Evolutionary conservation across 30 jellyfish, hydroid and myxozoan species (phyloP), one percentile per base, ranked within the genome.

Genomic region (Rhopilema esculentum): DNA sequence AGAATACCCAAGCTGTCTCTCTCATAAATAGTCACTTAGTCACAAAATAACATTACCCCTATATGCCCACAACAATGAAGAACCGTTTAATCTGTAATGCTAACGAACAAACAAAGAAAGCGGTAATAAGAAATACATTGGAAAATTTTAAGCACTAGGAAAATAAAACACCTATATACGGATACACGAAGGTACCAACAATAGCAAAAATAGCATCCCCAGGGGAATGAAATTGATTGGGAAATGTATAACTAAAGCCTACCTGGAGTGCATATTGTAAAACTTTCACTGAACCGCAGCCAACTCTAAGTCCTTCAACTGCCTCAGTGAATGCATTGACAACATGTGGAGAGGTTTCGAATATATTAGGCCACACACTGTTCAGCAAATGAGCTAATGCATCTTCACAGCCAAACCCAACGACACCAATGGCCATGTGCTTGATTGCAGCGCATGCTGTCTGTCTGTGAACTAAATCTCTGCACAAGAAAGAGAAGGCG

Each of bases 251-350:
- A 2, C 9, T 40, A 40, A 40, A 40, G n/a, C n/a, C 50, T 62
- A 89, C 99, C 99, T 95, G 99, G 74, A 96, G 20, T 19, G 96
- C 83, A 79, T 96, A 96, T 29, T 96, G 99, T 69, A 96, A 50
- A 1, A 96, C 82, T 69, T 88, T 88, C 12, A 89, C 63, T 31
- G 99, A 77, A 19, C 99, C 99, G 51, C 96, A 84, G 16, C 98
- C 97, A 80, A 96, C 98, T 16, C 99, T 79, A 26, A 96, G 81
- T 22, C 98, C 99, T 68, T 96, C 99, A 16, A 96, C 89, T 2
- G 99, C 99, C 63, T 96, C 99, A 16, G 93, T 91, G 64, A 96
- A 98, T 27, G 99, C 99, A 75, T 96, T 96, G 83, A 96, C 96
- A 23, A 96, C 98, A 85, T 96, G 99, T 15, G 99, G 99, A 0